Evolutionary conservation across 2,888 invertebrate genomes (phyloP).

Genomic region (Dryobota labecula): DNA sequence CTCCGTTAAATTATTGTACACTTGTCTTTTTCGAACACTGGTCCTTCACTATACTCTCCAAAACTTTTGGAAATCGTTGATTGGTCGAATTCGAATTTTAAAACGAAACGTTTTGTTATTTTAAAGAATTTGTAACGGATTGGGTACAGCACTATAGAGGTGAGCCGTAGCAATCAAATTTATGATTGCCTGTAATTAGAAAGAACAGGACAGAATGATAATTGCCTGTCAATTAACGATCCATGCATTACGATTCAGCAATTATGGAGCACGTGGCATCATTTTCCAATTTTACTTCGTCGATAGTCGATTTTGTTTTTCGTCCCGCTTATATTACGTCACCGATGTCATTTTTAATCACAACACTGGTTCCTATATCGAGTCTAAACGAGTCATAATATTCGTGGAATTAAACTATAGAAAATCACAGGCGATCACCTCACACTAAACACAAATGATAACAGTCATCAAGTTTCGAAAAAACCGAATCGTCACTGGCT

Average conservation of each 20-base stretch:
- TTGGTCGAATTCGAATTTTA: conserved; percentile 59
- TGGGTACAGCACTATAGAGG: conserved; percentile 60
- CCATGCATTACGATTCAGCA: conserved; percentile 81
- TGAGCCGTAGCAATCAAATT: conserved; percentile 76
- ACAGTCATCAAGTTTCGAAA: conserved; percentile 88
- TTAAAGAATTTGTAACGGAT: conserved; percentile 65
- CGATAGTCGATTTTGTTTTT: conserved; percentile 64
- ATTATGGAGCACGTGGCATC: conserved; percentile 85
- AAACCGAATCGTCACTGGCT: conserved; percentile 86
- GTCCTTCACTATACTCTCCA: conserved; percentile 57
- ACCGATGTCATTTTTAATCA: conserved; percentile 86
- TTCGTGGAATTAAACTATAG: conserved; percentile 64
- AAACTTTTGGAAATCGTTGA: conserved; percentile 45
- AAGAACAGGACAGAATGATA: conserved; percentile 83
- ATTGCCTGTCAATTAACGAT: conserved; percentile 83
- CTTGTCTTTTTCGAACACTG: conserved; percentile 70
- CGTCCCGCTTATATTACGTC: conserved; percentile 77
- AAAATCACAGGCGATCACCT: conserved; percentile 82
- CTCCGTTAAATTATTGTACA: conserved; percentile 57
- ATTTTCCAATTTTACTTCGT: conserved; percentile 77
- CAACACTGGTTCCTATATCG: conserved; percentile 69
- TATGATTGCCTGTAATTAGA: conserved; percentile 81
- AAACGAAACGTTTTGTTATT: conserved; percentile 58
- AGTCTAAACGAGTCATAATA: conserved; percentile 62
- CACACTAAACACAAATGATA: conserved; percentile 86